Conservation (phyloP, 2,888 invertebrate species). For the Ectropis crepuscularia region DNA sequence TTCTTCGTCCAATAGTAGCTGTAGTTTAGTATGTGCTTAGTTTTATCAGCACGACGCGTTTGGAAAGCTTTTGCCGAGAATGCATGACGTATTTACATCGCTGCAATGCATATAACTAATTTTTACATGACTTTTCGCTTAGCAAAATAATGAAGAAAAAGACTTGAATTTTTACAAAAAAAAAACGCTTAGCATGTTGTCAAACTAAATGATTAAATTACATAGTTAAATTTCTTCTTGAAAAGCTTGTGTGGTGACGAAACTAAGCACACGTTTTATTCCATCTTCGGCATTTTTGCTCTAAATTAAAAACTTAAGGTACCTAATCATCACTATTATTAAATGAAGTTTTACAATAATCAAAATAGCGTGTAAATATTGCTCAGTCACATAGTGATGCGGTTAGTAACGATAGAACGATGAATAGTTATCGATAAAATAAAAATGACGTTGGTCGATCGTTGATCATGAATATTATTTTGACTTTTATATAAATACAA, state of each 20-base stretch:
- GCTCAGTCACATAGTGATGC: conserved; percentile 64
- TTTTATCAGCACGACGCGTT: conserved; percentile 61
- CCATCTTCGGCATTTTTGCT: conserved; percentile 67
- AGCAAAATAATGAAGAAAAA: conserved; percentile 32
- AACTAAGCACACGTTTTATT: conserved; percentile 62
- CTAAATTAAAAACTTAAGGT: conserved; percentile 47
- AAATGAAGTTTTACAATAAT: conserved; percentile 50
- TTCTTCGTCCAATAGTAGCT: conserved; percentile 80
- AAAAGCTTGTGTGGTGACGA: conserved; percentile 57
- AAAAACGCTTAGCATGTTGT: conserved; percentile 40
- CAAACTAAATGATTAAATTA: conserved; percentile 34
- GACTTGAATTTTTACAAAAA: conserved; percentile 35
- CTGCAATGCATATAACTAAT: conserved; percentile 29
- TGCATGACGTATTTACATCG: conserved; percentile 30
- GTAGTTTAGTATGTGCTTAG: conserved; percentile 73
- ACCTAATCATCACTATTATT: conserved; percentile 33
- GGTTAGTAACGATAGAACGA: conserved; percentile 41
- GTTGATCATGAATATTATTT: conserved; percentile 10
- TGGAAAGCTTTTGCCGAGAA: conserved; percentile 34
- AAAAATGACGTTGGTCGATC: conserved; percentile 13
- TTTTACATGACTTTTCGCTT: conserved; percentile 35
- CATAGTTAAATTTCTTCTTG: conserved; percentile 39
- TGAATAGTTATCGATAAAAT: conserved; percentile 38
- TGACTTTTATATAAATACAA: not conserved
- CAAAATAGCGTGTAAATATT: conserved; percentile 64